Conservation (phyloP, 1,140 invertebrate species). For the Chironomus tepperi region DNA sequence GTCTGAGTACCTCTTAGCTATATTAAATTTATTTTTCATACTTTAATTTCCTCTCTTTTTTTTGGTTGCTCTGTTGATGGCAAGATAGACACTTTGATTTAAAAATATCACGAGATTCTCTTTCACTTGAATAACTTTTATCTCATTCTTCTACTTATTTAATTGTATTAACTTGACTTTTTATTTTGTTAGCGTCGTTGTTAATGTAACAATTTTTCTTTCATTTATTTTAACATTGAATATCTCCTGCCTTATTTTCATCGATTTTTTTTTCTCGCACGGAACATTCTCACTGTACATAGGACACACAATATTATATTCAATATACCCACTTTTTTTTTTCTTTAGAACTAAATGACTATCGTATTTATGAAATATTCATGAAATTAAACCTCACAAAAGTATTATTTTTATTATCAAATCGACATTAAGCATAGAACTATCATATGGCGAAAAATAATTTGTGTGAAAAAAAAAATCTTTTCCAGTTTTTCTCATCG, state of each 20-base stretch:
- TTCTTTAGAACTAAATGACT: neutral
- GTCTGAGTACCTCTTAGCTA: no score
- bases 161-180: neutral
- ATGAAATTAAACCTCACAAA: neutral
- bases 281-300: slow-evolving; percentile 11
- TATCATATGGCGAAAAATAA: no score
- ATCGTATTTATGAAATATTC: neutral
- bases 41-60: no score
- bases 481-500: neutral
- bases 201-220: slow-evolving; percentile 20
- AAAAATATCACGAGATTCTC: neutral
- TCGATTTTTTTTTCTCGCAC: slow-evolving; percentile 15
- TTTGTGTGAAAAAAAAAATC: neutral
- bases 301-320: slow-evolving; percentile 3
- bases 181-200: slow-evolving; percentile 6
- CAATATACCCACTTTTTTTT: neutral
- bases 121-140: neutral
- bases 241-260: slow-evolving; percentile 24
- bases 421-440: no score
- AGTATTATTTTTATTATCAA: no score
- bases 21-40: no score
- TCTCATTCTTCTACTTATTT: neutral
- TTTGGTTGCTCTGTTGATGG: no score
- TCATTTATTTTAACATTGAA: slow-evolving; percentile 22
- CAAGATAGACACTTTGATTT: neutral